Conservation (phyloP, 2,797 vertebrate species). For the Chiloscyllium punctatum region DNA sequence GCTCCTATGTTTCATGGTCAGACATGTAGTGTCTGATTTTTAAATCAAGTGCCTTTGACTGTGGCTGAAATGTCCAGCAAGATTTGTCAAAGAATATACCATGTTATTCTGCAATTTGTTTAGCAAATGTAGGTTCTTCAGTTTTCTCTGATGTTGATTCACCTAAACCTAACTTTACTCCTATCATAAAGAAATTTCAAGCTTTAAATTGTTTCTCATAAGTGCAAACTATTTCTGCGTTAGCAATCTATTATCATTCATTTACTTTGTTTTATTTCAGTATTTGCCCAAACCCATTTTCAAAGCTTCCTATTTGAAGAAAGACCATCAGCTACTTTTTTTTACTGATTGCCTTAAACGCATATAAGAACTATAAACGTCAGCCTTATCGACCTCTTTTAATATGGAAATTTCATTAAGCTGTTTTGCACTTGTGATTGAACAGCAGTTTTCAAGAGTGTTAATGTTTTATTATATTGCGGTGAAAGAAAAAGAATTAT, state of each 20-base stretch:
- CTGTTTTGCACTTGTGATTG: background rate
- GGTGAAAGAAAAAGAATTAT: background rate
- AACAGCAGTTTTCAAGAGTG: background rate
- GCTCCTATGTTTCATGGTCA: background rate
- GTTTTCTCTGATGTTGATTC: background rate
- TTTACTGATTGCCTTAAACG: background rate
- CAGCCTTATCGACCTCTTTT: background rate
- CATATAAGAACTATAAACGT: background rate
- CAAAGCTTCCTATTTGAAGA: background rate
- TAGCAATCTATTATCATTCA: background rate
- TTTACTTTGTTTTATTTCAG: background rate
- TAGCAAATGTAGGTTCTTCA: background rate
- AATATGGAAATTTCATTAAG: background rate
- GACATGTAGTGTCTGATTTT: background rate
- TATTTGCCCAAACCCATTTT: background rate
- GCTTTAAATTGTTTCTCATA: background rate
- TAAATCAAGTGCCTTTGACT: background rate
- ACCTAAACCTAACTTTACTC: background rate
- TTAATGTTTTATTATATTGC: background rate
- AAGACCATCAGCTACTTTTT: background rate
- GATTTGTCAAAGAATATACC: background rate
- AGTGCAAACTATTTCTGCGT: background rate
- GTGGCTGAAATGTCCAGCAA: background rate
- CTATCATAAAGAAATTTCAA: background rate
- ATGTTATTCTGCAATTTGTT: background rate